Evolutionary conservation across 2,888 invertebrate species (phyloP).

Genomic region (Apamea crenata): DNA sequence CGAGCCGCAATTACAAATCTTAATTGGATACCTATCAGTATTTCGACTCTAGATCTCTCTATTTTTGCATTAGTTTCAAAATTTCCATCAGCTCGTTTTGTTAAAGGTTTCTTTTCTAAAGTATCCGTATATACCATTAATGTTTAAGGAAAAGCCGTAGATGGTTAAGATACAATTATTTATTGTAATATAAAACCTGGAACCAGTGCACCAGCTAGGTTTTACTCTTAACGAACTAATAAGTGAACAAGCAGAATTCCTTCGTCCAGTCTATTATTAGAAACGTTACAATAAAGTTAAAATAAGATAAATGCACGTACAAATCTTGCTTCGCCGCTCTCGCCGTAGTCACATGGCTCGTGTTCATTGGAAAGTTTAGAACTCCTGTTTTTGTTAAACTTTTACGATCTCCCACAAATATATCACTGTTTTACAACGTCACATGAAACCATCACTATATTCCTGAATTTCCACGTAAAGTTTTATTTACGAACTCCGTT

Average conservation of each 20-base stretch:
- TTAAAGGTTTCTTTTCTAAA: not conserved
- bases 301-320: constrained; percentile 84
- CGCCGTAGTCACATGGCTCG: constrained; percentile 87
- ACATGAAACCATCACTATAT: constrained; percentile 75
- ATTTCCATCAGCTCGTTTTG: not conserved
- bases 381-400: constrained; percentile 83
- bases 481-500: constrained; percentile 64
- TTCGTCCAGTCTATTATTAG: constrained; percentile 74
- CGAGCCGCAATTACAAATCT: not conserved
- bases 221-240: constrained; percentile 35
- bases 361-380: constrained; percentile 83
- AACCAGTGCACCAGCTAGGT: constrained; percentile 16
- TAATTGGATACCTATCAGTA: not conserved
- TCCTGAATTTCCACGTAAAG: constrained; percentile 53
- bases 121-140: not conserved
- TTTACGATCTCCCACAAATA: constrained; percentile 80
- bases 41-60: not conserved
- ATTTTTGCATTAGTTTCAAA: not conserved
- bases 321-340: constrained; percentile 81
- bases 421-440: constrained; percentile 79
- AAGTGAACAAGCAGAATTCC: constrained; percentile 60
- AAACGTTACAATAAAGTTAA: constrained; percentile 80
- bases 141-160: not conserved
- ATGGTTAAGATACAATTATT: not conserved
- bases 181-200: not conserved